Base-by-base conservation (phyloP, 2,888 invertebrate species). In the Operophtera brumata region DNA sequence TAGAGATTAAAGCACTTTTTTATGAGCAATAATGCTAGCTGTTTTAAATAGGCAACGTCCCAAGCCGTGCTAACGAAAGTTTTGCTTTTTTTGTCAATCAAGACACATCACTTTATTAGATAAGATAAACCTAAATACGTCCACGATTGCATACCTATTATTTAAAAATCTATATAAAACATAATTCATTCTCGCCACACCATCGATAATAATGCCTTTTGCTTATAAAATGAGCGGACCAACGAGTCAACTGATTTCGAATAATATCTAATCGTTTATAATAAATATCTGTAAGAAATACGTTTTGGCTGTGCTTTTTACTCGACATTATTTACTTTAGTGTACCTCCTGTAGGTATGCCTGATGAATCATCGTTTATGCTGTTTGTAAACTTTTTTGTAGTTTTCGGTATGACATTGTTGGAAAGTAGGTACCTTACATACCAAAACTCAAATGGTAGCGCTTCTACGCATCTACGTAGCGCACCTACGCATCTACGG, bases 241-340 rank as follows among this genome's bases (percentile, higher is more conserved):
- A 90, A 88, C 46, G 85, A 78, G 84, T 86, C 86, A 84, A 84
- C 80, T 81, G 78, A 86, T 84, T 82, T 81, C n/a, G 73, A 72
- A 78, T 76, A 69, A 73, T 82, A 82, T 78, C n/a, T 20, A 74
- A 78, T 81, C 84, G 84, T 77, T 82, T 78, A 74, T 66, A 76
- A 75, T 78, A 73, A 74, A 72, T 73, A 64, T 83, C 84, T 80
- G 77, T 36, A 25, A 14, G 47, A 69, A 77, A 80, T 70, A 76
- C 75, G 75, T 82, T 80, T 84, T 78, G 86, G 86, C 87, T 88
- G 88, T 88, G 87, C 86, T 86, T 86, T n/a, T 73, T 69, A 79
- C 71, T 71, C 73, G 76, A 79, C 66, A 75, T 75, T 70, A 66
- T 64, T 53, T 68, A 69, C 57, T 59, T 62, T 65, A 59, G 62